Base-by-base conservation (phyloP, 2,113 vertebrate genomes). In the Blennius ocellaris region DNA sequence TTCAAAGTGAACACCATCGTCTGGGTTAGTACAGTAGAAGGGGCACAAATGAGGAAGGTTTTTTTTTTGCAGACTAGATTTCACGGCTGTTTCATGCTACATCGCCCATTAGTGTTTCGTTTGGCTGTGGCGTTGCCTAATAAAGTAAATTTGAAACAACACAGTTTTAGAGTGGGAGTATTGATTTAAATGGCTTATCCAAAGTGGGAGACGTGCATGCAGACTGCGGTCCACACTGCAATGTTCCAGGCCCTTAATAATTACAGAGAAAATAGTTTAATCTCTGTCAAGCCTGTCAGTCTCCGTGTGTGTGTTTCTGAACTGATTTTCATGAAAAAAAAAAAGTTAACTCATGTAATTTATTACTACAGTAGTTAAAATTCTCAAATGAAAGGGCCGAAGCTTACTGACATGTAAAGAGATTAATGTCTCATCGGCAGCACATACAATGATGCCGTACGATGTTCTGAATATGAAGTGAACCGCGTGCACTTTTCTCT, bases 61-160 rank as follows among this genome's bases (percentile, higher is more conserved):
- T 5, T 81, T 84, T 84, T 83, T 83, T 85, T 83, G 83, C 82
- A 68, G 77, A 60, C 73, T 73, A 64, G 84, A 92, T 85, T 93
- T 93, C 91, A 89, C 78, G 88, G 90, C 87, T 85, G 89, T 93
- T 93, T 91, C 88, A 86, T 87, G 93, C 89, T 92, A 90, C 92
- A 86, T 92, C 73, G 72, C 77, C 86, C 86, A 73, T 93, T 84
- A 80, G 80, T 91, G 90, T 91, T 93, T 86, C 85, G 82, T 85
- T 93, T 94, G 92, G 91, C 90, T 61, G 38, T 0, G 3, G 59
- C n/a, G 7, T 7, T 74, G 83, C 76, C 81, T 93, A 92, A 91
- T 87, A 30, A 30, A 30, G 79, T 91, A 87, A 78, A 89, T 93
- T 68, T 88, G 76, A 87, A 89, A 84, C 81, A 87, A 70, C 84